Conservation (phyloP, 2,797 vertebrate genomes). For the Scomberomorus guttatus region DNA sequence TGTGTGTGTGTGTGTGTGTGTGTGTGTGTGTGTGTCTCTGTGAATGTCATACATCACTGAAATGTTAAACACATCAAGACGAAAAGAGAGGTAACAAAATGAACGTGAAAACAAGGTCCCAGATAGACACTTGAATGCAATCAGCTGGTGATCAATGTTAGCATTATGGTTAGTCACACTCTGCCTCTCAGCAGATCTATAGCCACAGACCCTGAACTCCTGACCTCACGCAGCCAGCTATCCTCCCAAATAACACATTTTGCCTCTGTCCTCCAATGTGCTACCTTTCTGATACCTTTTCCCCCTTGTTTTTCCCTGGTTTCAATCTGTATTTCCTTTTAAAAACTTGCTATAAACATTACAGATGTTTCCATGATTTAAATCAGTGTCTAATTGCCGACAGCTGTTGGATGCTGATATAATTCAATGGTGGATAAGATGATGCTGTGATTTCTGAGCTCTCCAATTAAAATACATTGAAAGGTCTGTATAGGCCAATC, state of each 20-base stretch:
- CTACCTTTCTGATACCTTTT: background rate
- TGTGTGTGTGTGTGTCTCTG: background rate
- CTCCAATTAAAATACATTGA: slow-evolving; percentile 51
- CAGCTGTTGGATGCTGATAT: slow-evolving; percentile 31
- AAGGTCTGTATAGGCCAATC: slow-evolving; percentile 28
- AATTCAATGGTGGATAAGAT: slow-evolving; percentile 21
- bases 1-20: background rate
- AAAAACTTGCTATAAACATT: background rate
- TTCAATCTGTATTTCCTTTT: background rate
- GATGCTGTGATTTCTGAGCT: slow-evolving; percentile 29
- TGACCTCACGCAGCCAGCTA: slow-evolving; percentile 32
- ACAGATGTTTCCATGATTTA: slow-evolving; percentile 5
- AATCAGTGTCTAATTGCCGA: slow-evolving; percentile 21
- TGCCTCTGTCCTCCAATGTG: slow-evolving; percentile 3
- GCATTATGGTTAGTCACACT: slow-evolving; percentile 44
- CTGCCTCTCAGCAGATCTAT: slow-evolving; percentile 34
- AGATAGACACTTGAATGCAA: slow-evolving; percentile 16
- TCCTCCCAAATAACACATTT: slow-evolving; percentile 6
- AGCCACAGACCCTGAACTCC: slow-evolving; percentile 28
- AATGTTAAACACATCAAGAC: slow-evolving; percentile 17
- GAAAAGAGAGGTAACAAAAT: background rate
- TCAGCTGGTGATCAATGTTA: slow-evolving; percentile 37
- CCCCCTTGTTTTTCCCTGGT: background rate
- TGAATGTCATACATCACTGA: slow-evolving; percentile 1
- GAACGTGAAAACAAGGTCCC: slow-evolving; percentile 8